phyloP scores from a whole-genome alignment of 2,113 vertebrate genomes.

The Coregonus clupeaformis region DNA sequence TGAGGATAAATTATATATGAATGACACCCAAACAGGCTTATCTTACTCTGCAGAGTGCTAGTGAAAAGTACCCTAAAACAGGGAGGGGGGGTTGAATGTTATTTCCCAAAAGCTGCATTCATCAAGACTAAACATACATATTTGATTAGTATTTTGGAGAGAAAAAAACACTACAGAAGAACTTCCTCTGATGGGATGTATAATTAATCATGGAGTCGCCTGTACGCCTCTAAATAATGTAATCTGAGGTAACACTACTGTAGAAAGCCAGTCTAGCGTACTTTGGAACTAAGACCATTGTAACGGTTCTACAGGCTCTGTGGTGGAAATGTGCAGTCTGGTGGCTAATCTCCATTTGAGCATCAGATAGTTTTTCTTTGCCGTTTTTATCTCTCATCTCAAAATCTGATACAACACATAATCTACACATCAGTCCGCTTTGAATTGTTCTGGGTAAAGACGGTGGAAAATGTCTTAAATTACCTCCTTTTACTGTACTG shows the following conservation, averaged over 20 bases:
- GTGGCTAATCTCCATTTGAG: neutral
- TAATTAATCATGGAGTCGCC: slow-evolving; percentile 34
- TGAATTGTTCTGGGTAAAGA: neutral
- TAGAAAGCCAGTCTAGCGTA: neutral
- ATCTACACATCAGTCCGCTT: neutral
- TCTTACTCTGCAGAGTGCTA: neutral
- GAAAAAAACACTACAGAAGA: slow-evolving; percentile 7
- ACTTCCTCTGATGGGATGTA: slow-evolving; percentile 17
- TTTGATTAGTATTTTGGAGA: slow-evolving; percentile 19
- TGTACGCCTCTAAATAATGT: slow-evolving; percentile 27
- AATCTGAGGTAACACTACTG: slow-evolving; percentile 17
- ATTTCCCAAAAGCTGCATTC: slow-evolving; percentile 8
- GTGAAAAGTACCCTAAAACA: neutral
- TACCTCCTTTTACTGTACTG: too few relatives aligned
- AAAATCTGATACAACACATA: neutral
- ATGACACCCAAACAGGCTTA: neutral
- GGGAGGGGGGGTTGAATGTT: neutral
- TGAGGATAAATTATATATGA: neutral
- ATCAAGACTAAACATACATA: slow-evolving; percentile 39
- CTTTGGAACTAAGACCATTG: slow-evolving; percentile 1
- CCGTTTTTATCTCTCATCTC: neutral
- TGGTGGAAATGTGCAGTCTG: neutral
- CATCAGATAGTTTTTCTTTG: too few relatives aligned
- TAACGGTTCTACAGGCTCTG: neutral
- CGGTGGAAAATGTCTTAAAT: neutral